Evolutionary conservation across 2,113 vertebrate genomes (phyloP).

Genomic region (Hippocampus comes): DNA sequence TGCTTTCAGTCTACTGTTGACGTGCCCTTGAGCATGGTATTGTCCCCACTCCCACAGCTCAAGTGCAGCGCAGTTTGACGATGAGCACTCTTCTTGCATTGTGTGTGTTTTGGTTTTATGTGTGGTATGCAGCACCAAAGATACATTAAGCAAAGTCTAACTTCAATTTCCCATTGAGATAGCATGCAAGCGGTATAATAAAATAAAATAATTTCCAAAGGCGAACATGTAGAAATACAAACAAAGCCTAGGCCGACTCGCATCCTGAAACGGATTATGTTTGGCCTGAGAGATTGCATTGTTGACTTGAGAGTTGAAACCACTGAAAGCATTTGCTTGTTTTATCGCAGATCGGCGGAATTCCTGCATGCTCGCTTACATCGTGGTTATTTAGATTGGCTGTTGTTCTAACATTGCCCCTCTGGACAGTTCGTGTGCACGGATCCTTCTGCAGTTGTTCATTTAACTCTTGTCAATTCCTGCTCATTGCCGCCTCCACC

Average conservation of each 20-base stretch:
- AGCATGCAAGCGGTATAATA: no score
- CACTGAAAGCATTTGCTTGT: conserved; percentile 10
- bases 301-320: conserved; percentile 3
- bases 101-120: no score
- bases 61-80: no score
- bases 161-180: no score
- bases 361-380: conserved; percentile 9
- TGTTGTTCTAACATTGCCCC: conserved; percentile 23
- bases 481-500: no score
- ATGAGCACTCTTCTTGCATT: no score
- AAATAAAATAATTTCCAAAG: background rate
- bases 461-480: no score
- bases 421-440: conserved; percentile 25
- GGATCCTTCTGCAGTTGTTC: conserved; percentile 39
- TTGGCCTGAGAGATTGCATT: background rate
- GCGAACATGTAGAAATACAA: background rate
- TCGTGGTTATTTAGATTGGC: conserved; percentile 32
- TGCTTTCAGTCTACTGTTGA: no score
- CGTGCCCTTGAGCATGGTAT: no score
- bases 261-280: background rate
- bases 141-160: no score
- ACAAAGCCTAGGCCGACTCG: background rate
- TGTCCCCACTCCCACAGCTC: no score
- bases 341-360: conserved; percentile 8
- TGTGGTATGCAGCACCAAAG: no score